Evolutionary conservation across 1,140 invertebrate species (phyloP).

Genomic region (Geopemphigus sp.): DNA sequence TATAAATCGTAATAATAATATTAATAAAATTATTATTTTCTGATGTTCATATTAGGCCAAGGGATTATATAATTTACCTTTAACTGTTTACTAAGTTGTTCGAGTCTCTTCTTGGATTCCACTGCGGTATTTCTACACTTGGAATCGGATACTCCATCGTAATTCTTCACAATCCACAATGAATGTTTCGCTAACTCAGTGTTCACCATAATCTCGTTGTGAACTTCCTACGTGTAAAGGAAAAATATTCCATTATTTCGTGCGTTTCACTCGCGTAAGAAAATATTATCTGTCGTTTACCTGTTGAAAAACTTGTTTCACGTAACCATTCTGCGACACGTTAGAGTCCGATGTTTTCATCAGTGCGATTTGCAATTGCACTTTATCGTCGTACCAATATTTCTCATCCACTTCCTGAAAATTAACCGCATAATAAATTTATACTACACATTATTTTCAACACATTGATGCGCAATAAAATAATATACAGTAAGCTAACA

Average conservation of each 20-base stretch:
- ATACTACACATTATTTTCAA: neutral
- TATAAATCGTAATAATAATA: neutral
- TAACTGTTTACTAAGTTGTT: conserved; percentile 30
- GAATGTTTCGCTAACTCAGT: conserved; percentile 71
- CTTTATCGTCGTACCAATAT: conserved; percentile 10
- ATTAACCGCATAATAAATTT: neutral
- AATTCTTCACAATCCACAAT: conserved; percentile 64
- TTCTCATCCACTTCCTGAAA: conserved; percentile 31
- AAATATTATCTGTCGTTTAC: neutral
- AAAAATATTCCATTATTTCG: neutral
- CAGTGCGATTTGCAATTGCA: conserved; percentile 18
- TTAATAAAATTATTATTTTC: too few species aligned
- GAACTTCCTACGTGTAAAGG: conserved; percentile 62
- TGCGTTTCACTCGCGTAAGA: neutral
- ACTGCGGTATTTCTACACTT: conserved; percentile 21
- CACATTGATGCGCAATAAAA: neutral
- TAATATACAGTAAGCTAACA: neutral
- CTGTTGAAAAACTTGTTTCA: conserved; percentile 21
- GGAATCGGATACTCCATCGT: neutral
- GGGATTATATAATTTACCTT: conserved; percentile 11
- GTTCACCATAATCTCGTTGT: conserved; percentile 74
- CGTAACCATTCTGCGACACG: neutral
- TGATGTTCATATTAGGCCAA: too few species aligned
- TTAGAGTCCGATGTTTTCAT: neutral
- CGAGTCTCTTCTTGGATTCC: conserved; percentile 22